phyloP scores from a whole-genome alignment of 2,888 invertebrate species.

The Strigamia maritima region DNA sequence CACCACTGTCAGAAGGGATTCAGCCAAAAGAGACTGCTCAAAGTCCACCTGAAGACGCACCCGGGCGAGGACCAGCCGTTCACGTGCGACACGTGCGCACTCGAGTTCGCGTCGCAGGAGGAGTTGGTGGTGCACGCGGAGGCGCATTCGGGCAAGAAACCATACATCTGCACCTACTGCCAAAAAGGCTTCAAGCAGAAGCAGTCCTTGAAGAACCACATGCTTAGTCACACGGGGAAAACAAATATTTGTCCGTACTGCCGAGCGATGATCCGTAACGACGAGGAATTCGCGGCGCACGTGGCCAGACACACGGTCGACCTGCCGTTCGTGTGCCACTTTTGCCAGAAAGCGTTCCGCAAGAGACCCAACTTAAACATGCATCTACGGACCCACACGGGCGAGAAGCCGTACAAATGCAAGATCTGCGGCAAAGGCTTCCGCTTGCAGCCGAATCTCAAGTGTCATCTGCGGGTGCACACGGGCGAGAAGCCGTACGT shows the following conservation, averaged over 20 bases:
- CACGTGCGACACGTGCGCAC: neutral
- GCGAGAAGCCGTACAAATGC: constrained; percentile 38
- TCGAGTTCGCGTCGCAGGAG: neutral
- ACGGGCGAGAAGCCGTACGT: constrained; percentile 38
- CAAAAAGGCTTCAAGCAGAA: constrained; percentile 39
- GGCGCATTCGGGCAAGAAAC: constrained; percentile 29
- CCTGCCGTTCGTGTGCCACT: constrained; percentile 37
- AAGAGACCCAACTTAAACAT: constrained; percentile 36
- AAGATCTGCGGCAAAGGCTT: constrained; percentile 36
- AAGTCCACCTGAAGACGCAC: constrained; percentile 30
- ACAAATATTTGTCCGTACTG: constrained; percentile 38
- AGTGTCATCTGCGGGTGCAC: constrained; percentile 37
- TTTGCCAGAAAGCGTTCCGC: constrained; percentile 37
- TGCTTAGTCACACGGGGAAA: constrained; percentile 38
- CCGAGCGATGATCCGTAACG: constrained; percentile 37
- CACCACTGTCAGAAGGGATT: constrained; percentile 30
- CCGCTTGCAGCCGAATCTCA: constrained; percentile 38
- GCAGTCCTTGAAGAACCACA: constrained; percentile 37
- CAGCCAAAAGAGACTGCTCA: neutral
- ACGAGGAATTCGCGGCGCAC: constrained; percentile 35
- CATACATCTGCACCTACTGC: constrained; percentile 34
- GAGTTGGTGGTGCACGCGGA: constrained; percentile 14
- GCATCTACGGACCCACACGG: constrained; percentile 38
- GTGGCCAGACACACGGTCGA: constrained; percentile 32
- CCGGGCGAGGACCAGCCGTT: constrained; percentile 27